A percentile compares a stretch with the other conserved stretches of the same genome.
Conservation (phyloP, 2,113 vertebrate species). For the Psettodes erumei region DNA sequence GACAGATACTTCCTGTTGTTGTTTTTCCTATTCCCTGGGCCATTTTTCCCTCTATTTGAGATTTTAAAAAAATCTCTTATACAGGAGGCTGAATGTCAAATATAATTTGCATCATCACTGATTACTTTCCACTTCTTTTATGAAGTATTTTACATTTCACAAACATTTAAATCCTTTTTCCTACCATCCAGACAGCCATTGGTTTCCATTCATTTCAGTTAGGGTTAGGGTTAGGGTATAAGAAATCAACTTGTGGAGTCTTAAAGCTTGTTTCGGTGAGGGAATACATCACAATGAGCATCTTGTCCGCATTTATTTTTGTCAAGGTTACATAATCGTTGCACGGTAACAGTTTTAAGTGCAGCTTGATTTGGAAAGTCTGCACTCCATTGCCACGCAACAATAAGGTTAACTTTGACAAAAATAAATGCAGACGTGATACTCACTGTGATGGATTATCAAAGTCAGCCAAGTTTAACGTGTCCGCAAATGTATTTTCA, state of each 20-base stretch:
- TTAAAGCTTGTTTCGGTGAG: conserved; percentile 19
- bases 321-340: conserved; percentile 54
- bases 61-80: not conserved
- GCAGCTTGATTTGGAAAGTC: conserved; percentile 38
- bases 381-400: conserved; percentile 18
- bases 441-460: conserved; percentile 68
- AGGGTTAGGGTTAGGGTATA: too few relatives aligned
- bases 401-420: conserved; percentile 56
- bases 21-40: not conserved
- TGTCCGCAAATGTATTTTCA: conserved; percentile 58
- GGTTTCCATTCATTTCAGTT: conserved; percentile 13
- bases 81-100: not conserved
- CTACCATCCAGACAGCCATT: not conserved
- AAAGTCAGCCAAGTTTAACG: conserved; percentile 58
- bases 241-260: conserved; percentile 18
- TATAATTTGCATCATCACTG: not conserved
- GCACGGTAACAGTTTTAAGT: conserved; percentile 53
- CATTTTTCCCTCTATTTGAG: not conserved
- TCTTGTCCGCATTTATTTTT: conserved; percentile 45
- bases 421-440: conserved; percentile 61
- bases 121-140: not conserved
- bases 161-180: not conserved
- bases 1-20: not conserved
- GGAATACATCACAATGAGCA: conserved; percentile 63
- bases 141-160: not conserved